Base-by-base conservation (phyloP, 2,888 invertebrate genomes). In the Brachylomia viminalis region DNA sequence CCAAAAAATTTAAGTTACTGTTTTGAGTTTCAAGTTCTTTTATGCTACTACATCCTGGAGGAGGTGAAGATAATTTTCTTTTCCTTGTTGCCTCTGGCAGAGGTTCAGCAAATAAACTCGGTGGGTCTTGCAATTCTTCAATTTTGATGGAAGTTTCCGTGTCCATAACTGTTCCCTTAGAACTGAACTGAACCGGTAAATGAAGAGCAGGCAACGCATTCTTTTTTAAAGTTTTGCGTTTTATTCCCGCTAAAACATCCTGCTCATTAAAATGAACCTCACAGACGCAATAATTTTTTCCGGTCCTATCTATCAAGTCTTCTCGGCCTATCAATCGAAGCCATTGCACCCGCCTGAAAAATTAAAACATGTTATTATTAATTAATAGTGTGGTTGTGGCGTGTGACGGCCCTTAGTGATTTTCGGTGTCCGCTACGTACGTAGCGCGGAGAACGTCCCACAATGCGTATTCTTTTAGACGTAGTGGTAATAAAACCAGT, bases 251-350 rank as follows among this genome's bases (percentile, higher is more conserved):
- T 27, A 82, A 47, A 82, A 80, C 13, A 61, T 80, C 80, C 0
- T 61, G n/a, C 6, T 17, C 47, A 20, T n/a, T 15, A 80, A 80
- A 80, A 76, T 80, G 80, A 0, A 45, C 66, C 70, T 80, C 80
- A 61, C 80, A 80, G 42, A 80, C 80, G 47, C n/a, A 54, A 33
- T 66, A 80, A 49, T 70, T 42, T 42, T 15, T 47, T 2, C 42
- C 17, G 27, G 65, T 54, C 70, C 23, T 76, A 13, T 77, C 42
- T 33, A n/a, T 42, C 49, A 80, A 76, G 64, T 80, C 80, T 77
- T 76, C 77, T 70, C 83, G 69, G n/a, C 54, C 77, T 49, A 82
- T 82, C 33, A 82, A 52, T 38, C n/a, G 1, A 33, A 82, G 80
- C 80, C 80, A 82, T 66, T 70, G 0, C 15, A 30, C 15, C 11